Base-by-base conservation (phyloP, 1,140 invertebrate genomes). In the Myzus persicae region DNA sequence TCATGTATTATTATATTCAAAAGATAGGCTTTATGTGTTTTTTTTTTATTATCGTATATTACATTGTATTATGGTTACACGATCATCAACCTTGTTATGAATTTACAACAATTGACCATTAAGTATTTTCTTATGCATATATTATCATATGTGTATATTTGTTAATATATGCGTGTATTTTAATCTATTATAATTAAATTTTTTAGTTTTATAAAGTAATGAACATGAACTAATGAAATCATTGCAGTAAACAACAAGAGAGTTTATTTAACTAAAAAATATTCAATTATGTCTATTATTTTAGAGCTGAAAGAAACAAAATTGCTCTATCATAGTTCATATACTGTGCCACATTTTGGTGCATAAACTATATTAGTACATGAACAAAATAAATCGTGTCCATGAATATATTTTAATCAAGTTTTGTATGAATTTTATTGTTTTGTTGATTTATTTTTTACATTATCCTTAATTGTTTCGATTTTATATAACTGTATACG, bases 401-500 rank as follows among this genome's bases (percentile, higher is more conserved):
- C 18, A 40, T 22, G 31, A 38, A 54, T 89, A 40, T 89, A 89
- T 54, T 54, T 54, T 26, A 89, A 54, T 89, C 46, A 38, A 89
- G 51, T 89, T 89, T 51, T 89, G 88, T 89, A 89, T 40, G 11
- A 26, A 51, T 54, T 54, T 9, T 89, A 26, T 54, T 48, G 51
- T 89, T 89, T 51, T 26, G 26, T 40, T 40, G 44, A 44, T n/a
- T 89, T 89, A 51, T 89, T 54, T 89, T 89, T 89, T 89, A 89
- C 24, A 54, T 89, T 40, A n/a, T 54, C 24, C 44, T 36, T 87
- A n/a, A 87, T 88, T 54, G 51, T 89, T 38, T 51, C 40, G 24
- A 89, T 89, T 89, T 51, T 89, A 38, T 89, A 54, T 89, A 89
- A 51, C 51, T 89, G 48, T 89, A 89, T 89, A 54, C 46, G 36